Evolutionary conservation across 2,888 invertebrate species (phyloP), one percentile per base, ranked within the genome.

Genomic region (Syritta pipiens): DNA sequence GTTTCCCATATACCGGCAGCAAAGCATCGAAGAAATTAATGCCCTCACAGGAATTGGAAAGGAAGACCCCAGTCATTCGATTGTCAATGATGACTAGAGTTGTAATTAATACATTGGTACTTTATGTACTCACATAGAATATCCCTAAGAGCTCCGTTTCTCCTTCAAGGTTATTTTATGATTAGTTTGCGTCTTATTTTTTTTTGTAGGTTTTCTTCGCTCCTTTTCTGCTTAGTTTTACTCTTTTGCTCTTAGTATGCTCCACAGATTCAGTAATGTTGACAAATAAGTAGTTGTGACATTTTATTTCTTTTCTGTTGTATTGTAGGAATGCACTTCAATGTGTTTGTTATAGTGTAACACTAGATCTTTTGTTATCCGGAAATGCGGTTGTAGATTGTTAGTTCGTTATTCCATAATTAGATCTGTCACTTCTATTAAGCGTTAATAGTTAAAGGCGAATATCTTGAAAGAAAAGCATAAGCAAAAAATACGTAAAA

Each of bases 211-310:
- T 59, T 28, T 14, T 42, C 35, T 37, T 55, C 17, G 14, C 19
- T 67, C 19, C 37, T 51, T 65, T 71, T 4, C 30, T 77, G 65
- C 71, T 71, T 76, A 69, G 62, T 69, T 57, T 76, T 40, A 30
- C 42, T 14, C 14, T 14, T 22, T 12, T 59, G 14, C 48, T 20
- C 42, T 20, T 9, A 51, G 49, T 22, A 19, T n/a, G n/a, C n/a
- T n/a, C 44, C 42, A 42, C 22, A 42, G 40, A 46, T 65, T 57
- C 30, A 4, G 40, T 71, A 37, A 65, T 60, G 77, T 49, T 77
- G 77, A 77, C 71, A 71, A 55, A 77, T 77, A 71, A 71, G 77
- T 53, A 71, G 63, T 77, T 77, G 77, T 59, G 57, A 63, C 71
- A 69, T 57, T 69, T 57, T 77, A 71, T 77, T 77, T 71, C 60